A percentile compares a stretch with the other conserved stretches of the same genome.
Conservation (phyloP, 2,113 vertebrate species). For the Sclerurus mexicanus region DNA sequence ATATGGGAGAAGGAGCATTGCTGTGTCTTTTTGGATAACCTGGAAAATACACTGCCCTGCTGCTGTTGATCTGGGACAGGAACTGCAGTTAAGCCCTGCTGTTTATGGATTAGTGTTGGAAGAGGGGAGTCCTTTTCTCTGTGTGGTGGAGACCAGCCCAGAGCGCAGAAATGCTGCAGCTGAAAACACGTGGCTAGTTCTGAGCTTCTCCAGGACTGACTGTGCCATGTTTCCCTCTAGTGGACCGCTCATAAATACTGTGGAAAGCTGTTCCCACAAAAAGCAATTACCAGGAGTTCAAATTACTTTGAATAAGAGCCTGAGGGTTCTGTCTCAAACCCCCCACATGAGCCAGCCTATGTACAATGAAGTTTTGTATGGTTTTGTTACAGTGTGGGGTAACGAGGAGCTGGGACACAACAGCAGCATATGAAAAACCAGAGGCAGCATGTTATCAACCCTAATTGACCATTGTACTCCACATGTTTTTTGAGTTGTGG, state of each 20-base stretch:
- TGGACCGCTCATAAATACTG: neutral
- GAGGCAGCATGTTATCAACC: neutral
- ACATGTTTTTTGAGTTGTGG: neutral
- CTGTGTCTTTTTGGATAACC: neutral
- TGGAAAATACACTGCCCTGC: neutral
- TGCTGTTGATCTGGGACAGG: neutral
- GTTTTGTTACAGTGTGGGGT: neutral
- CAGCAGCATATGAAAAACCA: neutral
- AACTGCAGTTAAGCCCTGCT: neutral
- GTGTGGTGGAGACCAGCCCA: neutral
- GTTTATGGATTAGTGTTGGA: neutral
- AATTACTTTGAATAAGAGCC: neutral
- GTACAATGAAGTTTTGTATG: neutral
- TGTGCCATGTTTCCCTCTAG: neutral
- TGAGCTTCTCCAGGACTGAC: neutral
- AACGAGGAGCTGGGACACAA: neutral
- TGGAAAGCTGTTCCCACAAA: neutral
- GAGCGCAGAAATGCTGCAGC: neutral
- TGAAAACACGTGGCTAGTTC: neutral
- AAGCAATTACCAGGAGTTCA: neutral
- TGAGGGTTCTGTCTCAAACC: neutral
- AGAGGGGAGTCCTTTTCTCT: neutral
- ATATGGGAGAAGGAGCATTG: neutral
- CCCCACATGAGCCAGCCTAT: fast-evolving
- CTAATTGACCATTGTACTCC: neutral